Conservation (phyloP, 1,140 invertebrate species). For the Brachionus calyciflorus region DNA sequence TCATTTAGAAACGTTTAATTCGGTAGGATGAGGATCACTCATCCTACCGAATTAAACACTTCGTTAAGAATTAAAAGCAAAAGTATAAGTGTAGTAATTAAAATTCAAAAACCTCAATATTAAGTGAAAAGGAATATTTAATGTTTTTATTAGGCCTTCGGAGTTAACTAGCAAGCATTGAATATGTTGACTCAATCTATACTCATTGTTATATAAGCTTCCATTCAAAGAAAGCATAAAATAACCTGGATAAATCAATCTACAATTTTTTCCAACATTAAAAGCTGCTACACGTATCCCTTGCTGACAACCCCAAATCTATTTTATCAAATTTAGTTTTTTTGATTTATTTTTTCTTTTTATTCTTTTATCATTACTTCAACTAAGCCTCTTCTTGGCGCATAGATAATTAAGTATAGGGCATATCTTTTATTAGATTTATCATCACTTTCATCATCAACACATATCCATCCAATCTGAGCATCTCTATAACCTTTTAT, state of each 20-base stretch:
- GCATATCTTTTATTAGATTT: constrained; percentile 59
- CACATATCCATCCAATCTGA: constrained; percentile 76
- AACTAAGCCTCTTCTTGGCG: constrained; percentile 74
- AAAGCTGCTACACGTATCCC: constrained; percentile 84
- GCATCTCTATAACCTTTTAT: constrained; percentile 78
- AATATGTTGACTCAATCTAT: constrained; percentile 64
- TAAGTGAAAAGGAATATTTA: constrained; percentile 83
- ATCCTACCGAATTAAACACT: no score
- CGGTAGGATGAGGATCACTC: no score
- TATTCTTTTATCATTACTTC: constrained; percentile 65
- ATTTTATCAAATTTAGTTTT: not conserved
- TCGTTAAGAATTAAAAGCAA: no score
- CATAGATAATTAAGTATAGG: constrained; percentile 79
- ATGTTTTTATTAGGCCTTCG: constrained; percentile 73
- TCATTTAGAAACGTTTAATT: no score
- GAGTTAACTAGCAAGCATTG: constrained; percentile 78
- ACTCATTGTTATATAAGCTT: constrained; percentile 53
- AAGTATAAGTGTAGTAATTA: not conserved
- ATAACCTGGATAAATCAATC: constrained; percentile 68
- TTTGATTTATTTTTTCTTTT: not conserved
- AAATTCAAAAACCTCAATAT: constrained; percentile 57
- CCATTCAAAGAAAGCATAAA: constrained; percentile 70
- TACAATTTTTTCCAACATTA: constrained; percentile 73
- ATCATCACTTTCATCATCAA: constrained; percentile 65
- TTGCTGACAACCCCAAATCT: constrained; percentile 74